phyloP scores from a whole-genome alignment of 53 echinoderm and acorn worm species.

The Hippasteria phrygiana region DNA sequence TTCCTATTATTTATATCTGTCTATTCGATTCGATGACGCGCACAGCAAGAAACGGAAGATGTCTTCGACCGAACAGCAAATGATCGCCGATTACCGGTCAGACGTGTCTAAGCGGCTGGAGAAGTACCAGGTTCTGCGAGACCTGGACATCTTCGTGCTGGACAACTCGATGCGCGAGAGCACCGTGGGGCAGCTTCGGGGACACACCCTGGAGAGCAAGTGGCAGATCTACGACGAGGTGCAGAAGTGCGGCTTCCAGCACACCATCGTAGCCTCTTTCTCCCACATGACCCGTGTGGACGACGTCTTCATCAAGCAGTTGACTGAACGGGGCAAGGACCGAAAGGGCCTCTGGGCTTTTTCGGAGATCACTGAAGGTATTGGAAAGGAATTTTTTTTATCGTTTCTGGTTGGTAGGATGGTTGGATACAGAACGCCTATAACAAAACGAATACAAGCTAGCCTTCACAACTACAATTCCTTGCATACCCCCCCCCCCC shows the following conservation, averaged over 20 bases:
- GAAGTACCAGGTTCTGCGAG: slow-evolving; percentile 51
- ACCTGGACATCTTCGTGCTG: slow-evolving; percentile 67
- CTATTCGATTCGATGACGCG: not conserved
- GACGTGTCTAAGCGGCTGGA: slow-evolving; percentile 32
- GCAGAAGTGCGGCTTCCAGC: slow-evolving; percentile 70
- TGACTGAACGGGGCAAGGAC: slow-evolving; percentile 61
- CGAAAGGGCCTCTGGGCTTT: slow-evolving; percentile 60
- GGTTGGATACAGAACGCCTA: not conserved
- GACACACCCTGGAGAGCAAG: slow-evolving; percentile 75
- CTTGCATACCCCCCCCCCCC: no score
- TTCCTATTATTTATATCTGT: not conserved
- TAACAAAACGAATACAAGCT: no score
- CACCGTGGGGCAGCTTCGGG: slow-evolving; percentile 68
- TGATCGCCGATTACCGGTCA: not conserved
- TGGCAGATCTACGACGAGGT: slow-evolving; percentile 76
- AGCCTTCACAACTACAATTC: no score
- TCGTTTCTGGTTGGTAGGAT: not conserved
- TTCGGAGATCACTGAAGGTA: slow-evolving; percentile 71
- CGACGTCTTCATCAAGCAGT: slow-evolving; percentile 65
- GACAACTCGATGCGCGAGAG: slow-evolving; percentile 73
- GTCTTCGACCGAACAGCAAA: not conserved
- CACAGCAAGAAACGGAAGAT: not conserved
- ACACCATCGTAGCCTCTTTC: slow-evolving; percentile 72
- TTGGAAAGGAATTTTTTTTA: not conserved
- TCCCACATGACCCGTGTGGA: slow-evolving; percentile 48